Evolutionary conservation across 2,113 vertebrate genomes (phyloP).

Genomic region (Arizona elegans): DNA sequence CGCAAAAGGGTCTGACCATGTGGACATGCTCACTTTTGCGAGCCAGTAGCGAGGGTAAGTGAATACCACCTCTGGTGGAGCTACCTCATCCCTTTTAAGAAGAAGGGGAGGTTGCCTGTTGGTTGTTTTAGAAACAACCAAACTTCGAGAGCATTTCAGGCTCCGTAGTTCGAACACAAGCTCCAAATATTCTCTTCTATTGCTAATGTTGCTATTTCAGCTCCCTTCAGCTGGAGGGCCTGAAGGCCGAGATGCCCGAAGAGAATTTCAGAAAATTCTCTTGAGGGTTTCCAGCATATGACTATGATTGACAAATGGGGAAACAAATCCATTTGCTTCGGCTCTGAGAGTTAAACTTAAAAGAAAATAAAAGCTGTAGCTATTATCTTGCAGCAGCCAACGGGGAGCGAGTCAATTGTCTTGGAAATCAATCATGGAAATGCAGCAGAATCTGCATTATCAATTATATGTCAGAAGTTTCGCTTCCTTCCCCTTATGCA

Average conservation of each 20-base stretch:
- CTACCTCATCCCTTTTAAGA: no score
- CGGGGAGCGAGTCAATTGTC: background rate
- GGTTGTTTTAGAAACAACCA: no score
- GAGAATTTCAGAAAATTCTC: background rate
- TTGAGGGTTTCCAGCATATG: background rate
- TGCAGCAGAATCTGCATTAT: conserved; percentile 18
- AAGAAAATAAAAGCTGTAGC: background rate
- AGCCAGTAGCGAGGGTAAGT: no score
- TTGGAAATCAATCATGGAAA: background rate
- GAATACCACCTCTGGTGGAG: no score
- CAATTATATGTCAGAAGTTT: conserved; percentile 14
- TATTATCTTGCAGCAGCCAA: background rate
- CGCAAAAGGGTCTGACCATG: no score
- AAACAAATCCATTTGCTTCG: background rate
- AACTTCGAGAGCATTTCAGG: no score
- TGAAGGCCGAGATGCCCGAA: background rate
- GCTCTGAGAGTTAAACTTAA: background rate
- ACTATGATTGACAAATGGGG: background rate
- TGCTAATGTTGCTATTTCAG: background rate
- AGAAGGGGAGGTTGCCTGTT: no score
- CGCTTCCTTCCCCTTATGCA: background rate
- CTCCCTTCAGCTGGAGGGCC: background rate
- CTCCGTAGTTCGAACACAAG: background rate
- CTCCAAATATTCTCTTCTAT: background rate
- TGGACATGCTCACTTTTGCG: no score